Evolutionary conservation across 2,113 vertebrate genomes (phyloP).

Genomic region (Hirundichthys speculiger): DNA sequence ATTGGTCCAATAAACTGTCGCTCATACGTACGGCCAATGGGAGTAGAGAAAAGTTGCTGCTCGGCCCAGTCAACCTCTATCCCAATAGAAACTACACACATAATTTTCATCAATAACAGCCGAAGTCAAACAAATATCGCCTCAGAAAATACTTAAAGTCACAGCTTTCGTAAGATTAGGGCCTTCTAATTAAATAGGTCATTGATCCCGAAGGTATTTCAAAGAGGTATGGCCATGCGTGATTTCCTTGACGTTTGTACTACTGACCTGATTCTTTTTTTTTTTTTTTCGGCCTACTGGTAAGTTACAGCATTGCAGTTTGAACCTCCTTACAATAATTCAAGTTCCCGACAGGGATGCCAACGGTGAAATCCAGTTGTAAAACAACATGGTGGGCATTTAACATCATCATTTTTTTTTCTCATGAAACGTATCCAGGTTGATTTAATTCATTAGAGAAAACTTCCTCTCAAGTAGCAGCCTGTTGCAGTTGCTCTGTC

Average conservation of each 20-base stretch:
- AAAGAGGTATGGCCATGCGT: not conserved
- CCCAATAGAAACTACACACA: not conserved
- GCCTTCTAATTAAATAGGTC: not conserved
- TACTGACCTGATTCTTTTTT: conserved; percentile 56
- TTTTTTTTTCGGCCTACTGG: conserved; percentile 30
- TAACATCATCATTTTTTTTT: too few relatives aligned
- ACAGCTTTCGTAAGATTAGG: not conserved
- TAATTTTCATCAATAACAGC: not conserved
- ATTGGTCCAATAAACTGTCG: conserved; percentile 43
- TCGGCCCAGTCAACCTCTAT: not conserved
- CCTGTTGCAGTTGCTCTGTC: too few relatives aligned
- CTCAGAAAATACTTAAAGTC: not conserved
- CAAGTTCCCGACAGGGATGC: too few relatives aligned
- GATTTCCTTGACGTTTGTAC: conserved; percentile 38
- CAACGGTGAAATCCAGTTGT: not conserved
- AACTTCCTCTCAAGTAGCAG: too few relatives aligned
- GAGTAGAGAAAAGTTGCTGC: not conserved
- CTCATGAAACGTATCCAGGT: too few relatives aligned
- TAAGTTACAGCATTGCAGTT: conserved; percentile 37
- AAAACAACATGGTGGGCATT: too few relatives aligned
- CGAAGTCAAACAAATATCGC: not conserved
- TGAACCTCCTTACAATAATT: conserved; percentile 22
- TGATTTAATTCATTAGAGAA: too few relatives aligned
- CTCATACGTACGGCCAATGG: conserved; percentile 46
- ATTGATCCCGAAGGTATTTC: not conserved